These are phyloP conservation scores for Lepus timidus DNA, from an alignment of 2,113 vertebrate genomes.

Conservation along the genomic window DNA sequence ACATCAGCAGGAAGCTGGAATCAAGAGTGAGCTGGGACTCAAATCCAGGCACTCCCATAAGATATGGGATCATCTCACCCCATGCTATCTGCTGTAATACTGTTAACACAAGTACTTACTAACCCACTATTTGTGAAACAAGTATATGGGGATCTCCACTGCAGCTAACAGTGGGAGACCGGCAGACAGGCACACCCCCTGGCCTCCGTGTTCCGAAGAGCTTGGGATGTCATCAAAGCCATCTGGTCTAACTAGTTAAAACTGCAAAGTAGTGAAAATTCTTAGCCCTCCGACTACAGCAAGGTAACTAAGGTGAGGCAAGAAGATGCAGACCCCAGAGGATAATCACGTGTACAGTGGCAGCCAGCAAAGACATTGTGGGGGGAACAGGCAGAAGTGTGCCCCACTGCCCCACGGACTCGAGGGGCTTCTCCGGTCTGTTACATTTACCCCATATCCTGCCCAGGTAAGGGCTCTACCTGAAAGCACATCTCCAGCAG, in stretches of 20 bases:
- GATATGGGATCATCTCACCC: too few relatives aligned
- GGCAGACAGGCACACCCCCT: neutral
- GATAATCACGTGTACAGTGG: neutral
- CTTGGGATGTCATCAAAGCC: neutral
- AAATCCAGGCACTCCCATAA: too few relatives aligned
- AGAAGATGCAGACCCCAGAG: too few relatives aligned
- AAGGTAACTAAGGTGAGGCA: neutral
- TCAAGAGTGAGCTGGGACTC: too few relatives aligned
- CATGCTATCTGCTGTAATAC: neutral
- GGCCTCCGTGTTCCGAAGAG: neutral
- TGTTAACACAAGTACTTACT: neutral
- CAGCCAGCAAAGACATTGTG: neutral
- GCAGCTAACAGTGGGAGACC: neutral
- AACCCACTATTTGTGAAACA: neutral
- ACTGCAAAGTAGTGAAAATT: neutral
- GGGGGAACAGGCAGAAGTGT: neutral
- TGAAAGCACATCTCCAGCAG: neutral
- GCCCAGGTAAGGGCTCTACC: neutral
- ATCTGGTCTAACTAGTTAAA: neutral
- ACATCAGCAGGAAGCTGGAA: too few relatives aligned
- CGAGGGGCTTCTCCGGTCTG: neutral
- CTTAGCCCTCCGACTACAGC: neutral
- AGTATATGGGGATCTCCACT: neutral
- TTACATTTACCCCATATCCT: neutral
- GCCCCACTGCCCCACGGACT: too few relatives aligned